These are phyloP conservation scores for Echeneis naucrates DNA, from an alignment of 2,797 vertebrate genomes.

Conservation along the genomic window DNA sequence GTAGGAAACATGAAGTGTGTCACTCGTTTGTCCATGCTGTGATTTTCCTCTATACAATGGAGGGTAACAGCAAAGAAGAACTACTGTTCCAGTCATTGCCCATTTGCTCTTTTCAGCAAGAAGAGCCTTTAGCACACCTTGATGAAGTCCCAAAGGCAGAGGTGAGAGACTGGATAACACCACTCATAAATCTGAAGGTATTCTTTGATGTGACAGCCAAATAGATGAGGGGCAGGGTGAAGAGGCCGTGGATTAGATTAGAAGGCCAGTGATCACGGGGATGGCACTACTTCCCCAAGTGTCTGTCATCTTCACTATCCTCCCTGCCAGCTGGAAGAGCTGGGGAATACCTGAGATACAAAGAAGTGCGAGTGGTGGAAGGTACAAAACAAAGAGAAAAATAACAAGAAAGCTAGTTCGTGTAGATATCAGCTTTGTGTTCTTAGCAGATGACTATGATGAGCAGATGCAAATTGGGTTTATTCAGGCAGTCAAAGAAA, in stretches of 20 bases:
- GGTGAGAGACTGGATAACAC: slow-evolving; percentile 87
- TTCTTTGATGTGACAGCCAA: slow-evolving; percentile 87
- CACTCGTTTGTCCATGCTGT: slow-evolving; percentile 86
- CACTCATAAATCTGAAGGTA: slow-evolving; percentile 85
- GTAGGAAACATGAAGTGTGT: slow-evolving; percentile 88
- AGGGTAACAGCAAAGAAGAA: slow-evolving; percentile 82
- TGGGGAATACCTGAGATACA: slow-evolving; percentile 74
- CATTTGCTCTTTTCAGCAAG: not conserved
- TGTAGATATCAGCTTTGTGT: not conserved
- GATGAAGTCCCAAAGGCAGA: slow-evolving; percentile 88
- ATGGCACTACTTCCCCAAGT: slow-evolving; percentile 81
- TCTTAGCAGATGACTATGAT: slow-evolving; percentile 88
- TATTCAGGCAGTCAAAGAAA: slow-evolving; percentile 89
- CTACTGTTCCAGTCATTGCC: not conserved
- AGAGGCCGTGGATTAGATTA: slow-evolving; percentile 85
- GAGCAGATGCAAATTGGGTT: slow-evolving; percentile 88
- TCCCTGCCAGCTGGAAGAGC: slow-evolving; percentile 89
- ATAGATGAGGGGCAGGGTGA: slow-evolving; percentile 88
- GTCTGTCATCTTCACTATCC: slow-evolving; percentile 89
- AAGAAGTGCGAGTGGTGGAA: not conserved
- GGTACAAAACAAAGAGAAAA: not conserved
- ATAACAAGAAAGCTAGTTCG: not conserved
- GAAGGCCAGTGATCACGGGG: slow-evolving; percentile 87
- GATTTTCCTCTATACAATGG: slow-evolving; percentile 88
- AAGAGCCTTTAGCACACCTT: slow-evolving; percentile 34